Conservation (phyloP, 2,888 invertebrate genomes). For the Pollenia griseotomentosa region DNA sequence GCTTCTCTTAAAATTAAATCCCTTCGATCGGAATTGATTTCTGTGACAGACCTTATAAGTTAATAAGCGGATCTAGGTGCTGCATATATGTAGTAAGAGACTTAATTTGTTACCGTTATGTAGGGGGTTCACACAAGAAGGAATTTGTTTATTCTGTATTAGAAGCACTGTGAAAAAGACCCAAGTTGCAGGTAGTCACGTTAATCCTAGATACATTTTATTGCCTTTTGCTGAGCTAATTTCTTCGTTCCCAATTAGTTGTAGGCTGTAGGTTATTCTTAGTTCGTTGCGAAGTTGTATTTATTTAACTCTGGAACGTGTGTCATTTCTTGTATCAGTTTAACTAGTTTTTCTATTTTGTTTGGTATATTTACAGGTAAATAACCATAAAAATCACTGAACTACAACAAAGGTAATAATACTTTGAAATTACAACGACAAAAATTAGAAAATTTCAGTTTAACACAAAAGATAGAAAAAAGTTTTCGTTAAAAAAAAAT, state of each 20-base stretch:
- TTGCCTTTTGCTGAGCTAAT: too few relatives aligned
- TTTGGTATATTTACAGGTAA: slow-evolving; percentile 42
- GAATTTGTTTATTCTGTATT: too few relatives aligned
- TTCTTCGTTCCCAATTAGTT: background rate
- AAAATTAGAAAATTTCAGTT: slow-evolving; percentile 38
- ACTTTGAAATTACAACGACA: slow-evolving; percentile 36
- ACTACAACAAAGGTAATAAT: slow-evolving; percentile 63
- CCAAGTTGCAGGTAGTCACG: too few relatives aligned
- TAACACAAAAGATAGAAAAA: slow-evolving; percentile 6
- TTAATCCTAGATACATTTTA: too few relatives aligned
- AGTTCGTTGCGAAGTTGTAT: slow-evolving; percentile 3
- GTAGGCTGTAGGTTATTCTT: background rate
- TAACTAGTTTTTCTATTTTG: background rate
- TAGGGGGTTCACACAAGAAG: too few relatives aligned
- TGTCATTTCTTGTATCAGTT: background rate
- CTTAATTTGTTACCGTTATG: too few relatives aligned
- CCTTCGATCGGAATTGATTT: too few relatives aligned
- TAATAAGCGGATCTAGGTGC: too few relatives aligned
- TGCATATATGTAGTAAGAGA: too few relatives aligned
- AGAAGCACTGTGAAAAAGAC: too few relatives aligned
- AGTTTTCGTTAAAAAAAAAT: slow-evolving; percentile 9
- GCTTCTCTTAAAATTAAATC: too few relatives aligned
- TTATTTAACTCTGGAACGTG: slow-evolving; percentile 2
- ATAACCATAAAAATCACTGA: slow-evolving; percentile 72
- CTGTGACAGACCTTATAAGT: too few relatives aligned